Base-by-base conservation (phyloP, 2,888 invertebrate species). In the Homarus gammarus region DNA sequence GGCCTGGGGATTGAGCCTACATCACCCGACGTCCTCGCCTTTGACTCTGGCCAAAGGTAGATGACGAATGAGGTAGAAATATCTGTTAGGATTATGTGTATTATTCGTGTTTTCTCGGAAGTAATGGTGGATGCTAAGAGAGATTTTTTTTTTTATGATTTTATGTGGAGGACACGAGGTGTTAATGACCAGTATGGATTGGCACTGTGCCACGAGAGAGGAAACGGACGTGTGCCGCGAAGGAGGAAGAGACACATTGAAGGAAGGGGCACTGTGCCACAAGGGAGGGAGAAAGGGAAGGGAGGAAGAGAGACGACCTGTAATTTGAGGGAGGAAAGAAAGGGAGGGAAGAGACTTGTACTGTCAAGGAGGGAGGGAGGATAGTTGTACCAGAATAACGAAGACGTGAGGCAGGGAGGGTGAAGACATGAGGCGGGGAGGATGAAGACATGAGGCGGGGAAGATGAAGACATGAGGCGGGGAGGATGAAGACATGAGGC, bases 191-290 rank as follows among this genome's bases (percentile, higher is more conserved):
- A 31, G 70, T n/a, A 70, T 27, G 5, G 70, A 31, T 70, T 31
- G 70, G 70, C 31, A 33, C 70, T 12, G 70, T 70, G 70, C 31
- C 70, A n/a, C n/a, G n/a, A n/a, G n/a, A n/a, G n/a, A n/a, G n/a
- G n/a, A n/a, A n/a, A n/a, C n/a, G n/a, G n/a, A n/a, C n/a, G n/a
- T n/a, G n/a, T n/a, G n/a, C n/a, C 44, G 44, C 5, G 44, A 44
- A 8, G 44, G 12, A 44, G 12, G 44, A 12, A 44, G 12, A 70
- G 18, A 27, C 31, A 27, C 33, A n/a, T 18, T 36, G 70, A 18
- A 1, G 27, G 49, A n/a, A n/a, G n/a, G n/a, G n/a, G n/a, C n/a
- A n/a, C n/a, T n/a, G n/a, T n/a, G n/a, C n/a, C n/a, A n/a, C n/a
- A n/a, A n/a, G n/a, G n/a, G n/a, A n/a, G n/a, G n/a, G n/a, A n/a